Evolutionary conservation across 2,797 vertebrate species (phyloP).

Genomic region (Mareca penelope): DNA sequence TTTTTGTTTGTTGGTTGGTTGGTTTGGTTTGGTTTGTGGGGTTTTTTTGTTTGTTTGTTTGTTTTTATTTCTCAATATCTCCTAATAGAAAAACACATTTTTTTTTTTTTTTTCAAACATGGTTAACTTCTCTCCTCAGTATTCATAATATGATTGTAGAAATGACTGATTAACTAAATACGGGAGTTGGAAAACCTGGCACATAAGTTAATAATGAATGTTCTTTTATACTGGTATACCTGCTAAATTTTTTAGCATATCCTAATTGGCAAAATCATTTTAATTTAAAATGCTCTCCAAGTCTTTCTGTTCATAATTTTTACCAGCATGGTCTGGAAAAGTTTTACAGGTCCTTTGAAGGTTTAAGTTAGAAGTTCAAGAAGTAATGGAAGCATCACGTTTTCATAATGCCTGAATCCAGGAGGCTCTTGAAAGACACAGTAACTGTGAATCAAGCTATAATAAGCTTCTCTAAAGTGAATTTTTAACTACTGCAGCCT

Average conservation of each 20-base stretch:
- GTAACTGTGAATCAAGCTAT: slow-evolving; percentile 73
- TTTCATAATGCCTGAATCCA: slow-evolving; percentile 67
- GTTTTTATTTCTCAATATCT: background rate
- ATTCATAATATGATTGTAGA: slow-evolving; percentile 24
- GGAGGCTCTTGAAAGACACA: slow-evolving; percentile 65
- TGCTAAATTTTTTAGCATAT: slow-evolving; percentile 65
- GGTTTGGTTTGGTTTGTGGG: too few species aligned
- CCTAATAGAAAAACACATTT: background rate
- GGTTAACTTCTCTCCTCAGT: slow-evolving; percentile 5
- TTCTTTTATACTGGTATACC: slow-evolving; percentile 34
- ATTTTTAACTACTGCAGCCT: slow-evolving; percentile 75
- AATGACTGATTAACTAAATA: slow-evolving; percentile 39
- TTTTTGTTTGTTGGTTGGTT: too few species aligned
- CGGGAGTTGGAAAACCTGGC: slow-evolving; percentile 20
- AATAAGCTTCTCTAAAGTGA: slow-evolving; percentile 72
- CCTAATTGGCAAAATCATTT: slow-evolving; percentile 69
- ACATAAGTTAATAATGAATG: slow-evolving; percentile 51
- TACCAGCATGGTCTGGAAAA: slow-evolving; percentile 59
- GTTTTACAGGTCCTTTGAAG: slow-evolving; percentile 61
- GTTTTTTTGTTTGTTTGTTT: too few species aligned
- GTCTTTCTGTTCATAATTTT: slow-evolving; percentile 69
- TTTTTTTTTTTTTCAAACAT: too few species aligned
- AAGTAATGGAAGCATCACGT: slow-evolving; percentile 68
- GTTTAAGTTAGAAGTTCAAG: slow-evolving; percentile 65
- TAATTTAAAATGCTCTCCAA: slow-evolving; percentile 71